These are phyloP conservation scores for Pyrgilauda ruficollis DNA, from an alignment of 2,113 vertebrate genomes.

Conservation along the genomic window DNA sequence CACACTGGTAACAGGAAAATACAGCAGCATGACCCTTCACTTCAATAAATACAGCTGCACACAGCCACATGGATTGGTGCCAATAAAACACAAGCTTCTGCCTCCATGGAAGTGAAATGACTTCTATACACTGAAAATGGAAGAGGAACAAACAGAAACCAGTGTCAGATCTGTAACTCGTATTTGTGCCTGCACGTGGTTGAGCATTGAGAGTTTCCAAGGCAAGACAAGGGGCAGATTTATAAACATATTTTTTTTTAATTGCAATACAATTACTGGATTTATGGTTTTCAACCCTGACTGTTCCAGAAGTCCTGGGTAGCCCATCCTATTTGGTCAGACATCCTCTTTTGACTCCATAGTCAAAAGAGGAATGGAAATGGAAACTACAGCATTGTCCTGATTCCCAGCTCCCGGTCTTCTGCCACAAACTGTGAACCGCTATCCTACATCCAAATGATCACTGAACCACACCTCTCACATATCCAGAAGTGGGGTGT, in stretches of 20 bases:
- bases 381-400: neutral
- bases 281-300: neutral
- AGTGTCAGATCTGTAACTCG: rapidly evolving
- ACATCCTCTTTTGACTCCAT: neutral
- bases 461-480: neutral
- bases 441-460: neutral
- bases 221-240: neutral
- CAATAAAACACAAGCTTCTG: neutral
- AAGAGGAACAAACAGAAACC: neutral
- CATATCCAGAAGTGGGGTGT: neutral
- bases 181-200: neutral
- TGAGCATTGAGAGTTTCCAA: neutral
- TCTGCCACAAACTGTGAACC: neutral
- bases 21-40: neutral
- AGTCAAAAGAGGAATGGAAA: neutral
- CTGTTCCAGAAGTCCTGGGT: neutral
- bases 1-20: neutral
- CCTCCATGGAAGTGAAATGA: neutral
- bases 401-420: neutral
- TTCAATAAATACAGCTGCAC: neutral
- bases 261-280: neutral
- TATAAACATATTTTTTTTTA: neutral
- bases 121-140: neutral
- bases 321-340: neutral
- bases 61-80: neutral